Evolutionary conservation across 2,888 invertebrate species (phyloP), one percentile per base, ranked within the genome.

Genomic region (Scaptomyza parva): DNA sequence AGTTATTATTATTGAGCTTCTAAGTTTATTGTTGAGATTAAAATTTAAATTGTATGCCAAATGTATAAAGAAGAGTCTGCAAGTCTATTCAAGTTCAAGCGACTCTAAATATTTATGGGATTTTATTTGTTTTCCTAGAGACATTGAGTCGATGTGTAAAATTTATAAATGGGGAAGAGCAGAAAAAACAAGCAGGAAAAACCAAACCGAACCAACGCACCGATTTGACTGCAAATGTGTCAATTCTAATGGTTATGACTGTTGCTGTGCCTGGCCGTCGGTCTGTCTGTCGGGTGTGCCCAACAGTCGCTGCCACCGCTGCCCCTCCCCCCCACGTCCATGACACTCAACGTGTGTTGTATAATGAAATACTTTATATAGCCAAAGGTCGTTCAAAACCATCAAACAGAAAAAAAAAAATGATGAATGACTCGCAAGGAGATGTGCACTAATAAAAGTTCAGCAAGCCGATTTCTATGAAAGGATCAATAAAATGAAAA

Each of bases 191-290:
- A n/a, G 37, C 37, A 47, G 52, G n/a, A n/a, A n/a, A n/a, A 57
- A 43, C 24, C 40, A 14, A 28, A 61, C 28, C 62, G 24, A 30
- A 12, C 26, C 45, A 28, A n/a, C 59, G 14, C 8, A 8, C 28
- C 71, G 55, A 64, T 69, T 62, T 67, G 74, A 69, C 67, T 53
- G 70, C 67, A 67, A 80, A 67, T 70, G 74, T 67, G 71, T 55
- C 80, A 63, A 68, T 60, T 83, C 76, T 75, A 73, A 81, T 76
- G 70, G 43, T 57, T 61, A 35, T 60, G 54, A 60, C 66, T 76
- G 68, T 74, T 41, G 35, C 39, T 14, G 35, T 35, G 14, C 14
- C 35, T 60, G 54, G 58, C 66, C 72, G 68, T 74, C 39, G 35
- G 39, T 14, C 14, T 35, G 14, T 7, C 35, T 7, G 43, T 12